Evolutionary conservation across 92 coral and sea anemone species (phyloP), one percentile per base, ranked within the genome.

Genomic region (Paramuricea clavata): DNA sequence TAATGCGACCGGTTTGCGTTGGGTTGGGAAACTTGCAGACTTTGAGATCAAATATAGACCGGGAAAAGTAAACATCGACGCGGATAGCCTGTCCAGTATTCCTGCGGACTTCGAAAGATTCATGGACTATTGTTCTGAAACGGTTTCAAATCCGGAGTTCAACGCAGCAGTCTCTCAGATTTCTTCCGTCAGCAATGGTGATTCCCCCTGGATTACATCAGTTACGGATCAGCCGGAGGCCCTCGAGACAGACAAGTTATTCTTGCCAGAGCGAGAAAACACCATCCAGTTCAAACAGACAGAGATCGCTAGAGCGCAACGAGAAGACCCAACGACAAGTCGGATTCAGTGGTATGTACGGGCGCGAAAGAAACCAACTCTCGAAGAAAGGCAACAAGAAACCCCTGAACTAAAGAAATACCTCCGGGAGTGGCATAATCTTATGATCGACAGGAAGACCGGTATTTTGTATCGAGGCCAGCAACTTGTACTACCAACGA

Each of bases 1-100:
- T 4, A 39, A 39, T 17, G 83, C 60, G 42, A 85, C 88, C 22
- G 89, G 56, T 11, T 82, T 52, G 49, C 47, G 77, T 13, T 87
- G 89, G 86, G 83, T 76, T 72, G 87, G 86, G 33, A 78, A 31
- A 52, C 57, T 56, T 23, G 76, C 81, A n/a, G 89, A 69, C 52
- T 86, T 90, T 60, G 93, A 86, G 25, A 82, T 87, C 21, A 71
- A 71, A 23, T 86, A 68, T 31, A 39, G 88, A 39, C 85, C 91
- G 12, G 87, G 93, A 34, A 86, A 65, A 76, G 32, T 61, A 47
- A 90, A 86, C 68, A 56, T 67, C n/a, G 93, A 85, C 71, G 91
- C 89, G 49, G 89, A 89, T 43, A 80, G 85, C n/a, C 59, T 90
- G 16, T 81, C 88, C 22, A 42, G 93, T 17, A 25, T 91, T 5